Percentiles rank a stretch among this genome's conserved stretches.
These are phyloP conservation scores for Alcedo quadribrachys DNA, from an alignment of 2,797 vertebrate genomes.

Conservation along the genomic window DNA sequence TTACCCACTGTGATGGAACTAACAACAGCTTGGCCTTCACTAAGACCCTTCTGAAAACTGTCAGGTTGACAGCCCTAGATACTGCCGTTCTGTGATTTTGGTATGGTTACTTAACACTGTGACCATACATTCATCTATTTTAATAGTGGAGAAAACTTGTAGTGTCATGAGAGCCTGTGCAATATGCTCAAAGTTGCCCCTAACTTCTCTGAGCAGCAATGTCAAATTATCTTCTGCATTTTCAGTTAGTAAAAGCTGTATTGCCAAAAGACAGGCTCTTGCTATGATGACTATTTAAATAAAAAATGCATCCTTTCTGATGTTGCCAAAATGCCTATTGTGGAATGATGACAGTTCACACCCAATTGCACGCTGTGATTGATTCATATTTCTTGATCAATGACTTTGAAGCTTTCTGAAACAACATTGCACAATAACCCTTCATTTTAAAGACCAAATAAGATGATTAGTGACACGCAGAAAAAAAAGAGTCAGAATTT, in stretches of 20 bases:
- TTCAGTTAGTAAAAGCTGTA: not conserved
- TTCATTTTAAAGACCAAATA: not conserved
- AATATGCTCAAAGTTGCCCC: not conserved
- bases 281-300: not conserved
- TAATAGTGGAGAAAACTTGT: not conserved
- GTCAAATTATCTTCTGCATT: not conserved
- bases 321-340: not conserved
- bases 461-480: not conserved
- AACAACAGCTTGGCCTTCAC: not conserved
- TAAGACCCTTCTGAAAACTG: not conserved
- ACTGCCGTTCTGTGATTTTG: not conserved
- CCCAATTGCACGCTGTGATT: conserved; percentile 3
- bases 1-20: not conserved
- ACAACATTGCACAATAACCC: not conserved
- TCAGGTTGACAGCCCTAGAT: not conserved
- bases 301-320: not conserved
- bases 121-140: not conserved
- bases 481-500: not conserved
- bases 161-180: not conserved
- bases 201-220: not conserved
- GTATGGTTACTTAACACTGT: not conserved
- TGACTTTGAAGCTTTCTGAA: conserved; percentile 3
- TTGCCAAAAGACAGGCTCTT: not conserved
- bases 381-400: conserved; percentile 16
- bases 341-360: conserved; percentile 14